Conservation (phyloP, 2,888 invertebrate genomes). For the Ichneumoninae sp. region DNA sequence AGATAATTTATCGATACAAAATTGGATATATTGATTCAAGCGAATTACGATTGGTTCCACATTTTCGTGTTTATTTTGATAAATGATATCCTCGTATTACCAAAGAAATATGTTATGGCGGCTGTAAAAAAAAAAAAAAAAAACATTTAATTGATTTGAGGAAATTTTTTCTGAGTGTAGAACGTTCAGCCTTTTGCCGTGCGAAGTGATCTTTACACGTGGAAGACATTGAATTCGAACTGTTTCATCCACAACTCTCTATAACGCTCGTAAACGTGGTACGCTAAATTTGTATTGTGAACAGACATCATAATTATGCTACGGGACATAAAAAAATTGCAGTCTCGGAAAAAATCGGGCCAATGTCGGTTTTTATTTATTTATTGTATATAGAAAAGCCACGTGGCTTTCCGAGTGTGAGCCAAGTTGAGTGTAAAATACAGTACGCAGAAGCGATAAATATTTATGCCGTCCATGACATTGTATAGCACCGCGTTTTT, state of each 20-base stretch:
- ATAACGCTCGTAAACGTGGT: too few species aligned
- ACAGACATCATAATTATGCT: not conserved
- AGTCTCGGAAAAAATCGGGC: not conserved
- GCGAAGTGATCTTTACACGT: too few species aligned
- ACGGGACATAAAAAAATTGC: not conserved
- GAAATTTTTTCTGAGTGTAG: not conserved
- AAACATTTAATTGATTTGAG: not conserved
- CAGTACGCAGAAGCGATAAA: not conserved
- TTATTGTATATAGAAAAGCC: not conserved
- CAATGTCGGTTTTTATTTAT: not conserved
- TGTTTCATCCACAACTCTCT: too few species aligned
- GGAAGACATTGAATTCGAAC: too few species aligned
- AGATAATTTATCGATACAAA: not conserved
- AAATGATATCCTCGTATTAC: not conserved
- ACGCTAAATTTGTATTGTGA: not conserved
- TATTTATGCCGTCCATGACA: conserved; percentile 25
- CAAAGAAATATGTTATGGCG: too few species aligned
- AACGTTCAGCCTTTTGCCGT: not conserved
- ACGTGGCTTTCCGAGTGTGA: not conserved
- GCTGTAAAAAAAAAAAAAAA: not conserved
- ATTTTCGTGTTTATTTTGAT: not conserved
- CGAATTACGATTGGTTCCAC: not conserved
- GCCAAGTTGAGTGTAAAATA: not conserved
- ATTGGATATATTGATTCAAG: not conserved
- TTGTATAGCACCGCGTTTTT: conserved; percentile 24